Evolutionary conservation across 2,888 invertebrate species (phyloP).

Genomic region (Entomobrya proxima): DNA sequence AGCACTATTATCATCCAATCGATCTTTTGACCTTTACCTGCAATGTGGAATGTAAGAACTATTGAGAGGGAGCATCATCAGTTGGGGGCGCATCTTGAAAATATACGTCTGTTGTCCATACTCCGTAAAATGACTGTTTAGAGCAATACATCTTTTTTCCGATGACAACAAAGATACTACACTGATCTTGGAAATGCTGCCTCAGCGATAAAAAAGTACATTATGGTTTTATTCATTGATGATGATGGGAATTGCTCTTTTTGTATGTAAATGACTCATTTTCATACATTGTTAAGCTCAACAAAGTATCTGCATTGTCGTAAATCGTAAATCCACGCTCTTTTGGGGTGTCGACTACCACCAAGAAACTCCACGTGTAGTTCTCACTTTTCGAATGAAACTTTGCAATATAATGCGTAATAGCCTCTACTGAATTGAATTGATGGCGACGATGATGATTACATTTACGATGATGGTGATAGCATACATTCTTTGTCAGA

Average conservation of each 20-base stretch:
- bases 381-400: conserved; percentile 8
- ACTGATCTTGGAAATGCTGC: too few species aligned
- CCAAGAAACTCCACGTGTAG: conserved; percentile 36
- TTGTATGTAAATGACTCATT: conserved; percentile 20
- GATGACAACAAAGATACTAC: not conserved
- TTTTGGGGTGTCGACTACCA: not conserved
- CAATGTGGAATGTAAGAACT: not conserved
- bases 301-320: not conserved
- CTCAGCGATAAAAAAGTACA: not conserved
- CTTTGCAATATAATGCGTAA: not conserved
- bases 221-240: not conserved
- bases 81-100: not conserved
- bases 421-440: not conserved
- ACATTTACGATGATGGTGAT: not conserved
- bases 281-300: not conserved
- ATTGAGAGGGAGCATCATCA: not conserved
- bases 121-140: too few species aligned
- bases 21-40: conserved; percentile 54
- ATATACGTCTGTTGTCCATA: too few species aligned
- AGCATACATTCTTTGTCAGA: not conserved
- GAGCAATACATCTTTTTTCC: not conserved
- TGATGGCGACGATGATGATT: conserved; percentile 14
- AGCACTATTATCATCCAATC: conserved; percentile 30
- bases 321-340: not conserved
- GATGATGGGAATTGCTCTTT: not conserved